Evolutionary conservation across 1,140 invertebrate species (phyloP), one percentile per base, ranked within the genome.

Genomic region (Microplitis mediator): DNA sequence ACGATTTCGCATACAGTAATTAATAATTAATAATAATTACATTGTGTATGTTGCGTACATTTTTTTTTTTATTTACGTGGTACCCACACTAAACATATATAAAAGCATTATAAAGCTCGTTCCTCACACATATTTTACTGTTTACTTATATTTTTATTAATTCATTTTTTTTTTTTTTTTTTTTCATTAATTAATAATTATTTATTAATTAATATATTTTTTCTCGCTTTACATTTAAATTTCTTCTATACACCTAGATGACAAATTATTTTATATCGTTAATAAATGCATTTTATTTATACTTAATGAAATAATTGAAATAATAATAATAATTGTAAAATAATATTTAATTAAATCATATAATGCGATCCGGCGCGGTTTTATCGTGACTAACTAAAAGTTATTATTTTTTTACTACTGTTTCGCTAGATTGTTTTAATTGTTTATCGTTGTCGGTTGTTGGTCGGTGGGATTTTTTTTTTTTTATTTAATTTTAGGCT

Each of bases 71-170:
- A 77, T 85, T 81, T 83, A 86, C 81, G 80, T 81, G 80, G 83
- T 85, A 83, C 83, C 81, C 78, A 78, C 83, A 82, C 82, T 85
- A 86, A 83, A 86, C 83, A 84, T 86, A 85, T 23, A 23, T 79
- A 85, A 86, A 87, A 86, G 84, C 83, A 82, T 82, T 86, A 87
- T 82, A 85, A 87, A 86, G 84, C 84, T 87, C 84, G 84, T 83
- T 85, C 81, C 80, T 85, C 80, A 83, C 81, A 87, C 82, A 23
- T 23, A 23, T 23, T 23, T 23, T 2, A 81, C 82, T 80, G 77
- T 82, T 79, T 62, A 62, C 51, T 65, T 31, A 31, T 9, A n/a
- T 62, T 5, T 45, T 34, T 34, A 39, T 45, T 2, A 5, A 45
- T 45, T 45, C 5, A 6, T 45, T 45, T 45, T 45, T 45, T 45